Conservation (phyloP, 2,797 vertebrate species). For the Rhinichthys osculus region DNA sequence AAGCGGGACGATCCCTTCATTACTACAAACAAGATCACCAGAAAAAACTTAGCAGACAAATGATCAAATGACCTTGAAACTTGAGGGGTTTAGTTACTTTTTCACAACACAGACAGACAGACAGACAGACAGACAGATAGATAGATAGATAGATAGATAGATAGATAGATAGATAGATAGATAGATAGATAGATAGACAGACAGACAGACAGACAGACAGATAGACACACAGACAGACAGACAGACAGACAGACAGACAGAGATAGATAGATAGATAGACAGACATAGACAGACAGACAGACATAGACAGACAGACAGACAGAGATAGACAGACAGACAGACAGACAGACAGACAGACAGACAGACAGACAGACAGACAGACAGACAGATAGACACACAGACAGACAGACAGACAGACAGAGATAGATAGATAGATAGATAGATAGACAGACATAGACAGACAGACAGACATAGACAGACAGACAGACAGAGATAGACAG, state of each 20-base stretch:
- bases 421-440: too few relatives aligned
- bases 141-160: rapidly evolving
- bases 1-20: neutral
- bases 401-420: too few relatives aligned
- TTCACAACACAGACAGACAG: neutral
- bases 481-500: too few relatives aligned
- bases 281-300: rapidly evolving
- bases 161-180: neutral
- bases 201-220: too few relatives aligned
- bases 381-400: too few relatives aligned
- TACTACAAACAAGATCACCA: neutral
- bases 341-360: rapidly evolving
- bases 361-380: too few relatives aligned
- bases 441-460: too few relatives aligned
- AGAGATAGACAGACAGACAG: rapidly evolving
- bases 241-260: too few relatives aligned
- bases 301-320: too few relatives aligned
- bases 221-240: rapidly evolving
- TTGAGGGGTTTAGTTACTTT: neutral
- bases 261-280: too few relatives aligned
- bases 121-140: rapidly evolving
- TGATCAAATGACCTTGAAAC: too few relatives aligned
- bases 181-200: rapidly evolving
- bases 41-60: neutral
- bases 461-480: rapidly evolving